These are phyloP conservation scores for Bembecia ichneumoniformis DNA, from an alignment of 2,888 invertebrate species.

Conservation along the genomic window DNA sequence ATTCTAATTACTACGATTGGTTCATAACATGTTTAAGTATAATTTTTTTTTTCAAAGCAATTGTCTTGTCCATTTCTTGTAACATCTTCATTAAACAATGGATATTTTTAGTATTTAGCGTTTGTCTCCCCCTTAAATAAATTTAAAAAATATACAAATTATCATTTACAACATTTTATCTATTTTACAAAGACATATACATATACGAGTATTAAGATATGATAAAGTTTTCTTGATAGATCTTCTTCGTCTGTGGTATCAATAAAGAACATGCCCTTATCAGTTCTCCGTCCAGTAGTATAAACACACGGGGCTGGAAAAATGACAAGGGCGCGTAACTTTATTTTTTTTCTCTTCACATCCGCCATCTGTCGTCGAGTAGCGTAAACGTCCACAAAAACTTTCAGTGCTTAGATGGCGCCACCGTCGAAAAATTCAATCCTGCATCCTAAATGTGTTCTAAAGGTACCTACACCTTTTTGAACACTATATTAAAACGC, in stretches of 20 bases:
- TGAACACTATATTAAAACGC: constrained; percentile 24
- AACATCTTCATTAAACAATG: too few relatives aligned
- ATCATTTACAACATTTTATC: too few relatives aligned
- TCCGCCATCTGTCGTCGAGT: constrained; percentile 24
- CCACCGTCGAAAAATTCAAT: constrained; percentile 5
- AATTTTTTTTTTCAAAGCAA: too few relatives aligned
- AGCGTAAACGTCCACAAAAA: neutral
- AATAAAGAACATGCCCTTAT: constrained; percentile 88
- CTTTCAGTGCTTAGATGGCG: neutral
- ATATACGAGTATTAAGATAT: too few relatives aligned
- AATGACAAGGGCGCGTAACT: constrained; percentile 90
- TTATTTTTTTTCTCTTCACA: constrained; percentile 17
- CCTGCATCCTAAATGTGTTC: constrained; percentile 30
- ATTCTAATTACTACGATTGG: too few relatives aligned
- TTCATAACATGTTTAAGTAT: too few relatives aligned
- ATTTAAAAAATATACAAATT: too few relatives aligned
- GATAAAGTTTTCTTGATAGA: too few relatives aligned
- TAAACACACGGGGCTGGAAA: constrained; percentile 87
- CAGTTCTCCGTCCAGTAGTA: constrained; percentile 98
- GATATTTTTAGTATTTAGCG: too few relatives aligned
- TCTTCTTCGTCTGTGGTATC: constrained; percentile 17
- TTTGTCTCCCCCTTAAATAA: too few relatives aligned
- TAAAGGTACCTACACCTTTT: constrained; percentile 6
- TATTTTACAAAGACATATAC: too few relatives aligned
- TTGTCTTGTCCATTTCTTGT: too few relatives aligned